Base-by-base conservation (phyloP, 2,888 invertebrate genomes). In the Oscheius sp. region DNA sequence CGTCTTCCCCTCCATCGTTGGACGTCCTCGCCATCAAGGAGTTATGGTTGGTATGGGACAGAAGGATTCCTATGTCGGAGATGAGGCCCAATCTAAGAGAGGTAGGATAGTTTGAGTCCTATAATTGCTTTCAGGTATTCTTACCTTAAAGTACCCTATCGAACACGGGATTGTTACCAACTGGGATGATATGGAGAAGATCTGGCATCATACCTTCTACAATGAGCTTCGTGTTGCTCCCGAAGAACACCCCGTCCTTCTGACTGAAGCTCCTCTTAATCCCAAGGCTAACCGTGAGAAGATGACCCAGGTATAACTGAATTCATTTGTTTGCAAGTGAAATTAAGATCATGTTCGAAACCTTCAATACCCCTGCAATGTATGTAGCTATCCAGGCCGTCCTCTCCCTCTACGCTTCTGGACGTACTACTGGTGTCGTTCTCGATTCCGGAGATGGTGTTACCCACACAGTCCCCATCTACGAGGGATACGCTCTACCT, bases 141-240 rank as follows among this genome's bases (percentile, higher is more conserved):
- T 94, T 83, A 94, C 94, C 79, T 90, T 95, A 87, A 94, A 94
- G 88, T 95, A 95, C 89, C 94, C 94, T 86, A 94, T 95, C 88
- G 94, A 95, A 88, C 94, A 95, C 89, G 94, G 94, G 86, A 94
- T 95, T 89, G 93, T 95, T 87, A 95, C 94, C 88, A 94, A 95
- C 91, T 95, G 95, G 95, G 94, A 95, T 86, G 94, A 94, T 86
- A 95, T 95, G 95, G 95, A 95, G 89, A 94, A 95, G 89, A 95
- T 95, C 90, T 95, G 95, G 95, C 95, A 95, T 89, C 95, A 95
- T 90, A 94, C 95, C 86, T 95, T 95, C 91, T 95, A 95, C 92
- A 95, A 95, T 88, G 94, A 95, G 89, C 91, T 95, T 87, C 91
- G 95, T 89, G 94, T 95, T 64, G 94, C 94, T 67, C 94, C 95